Base-by-base conservation (phyloP, 2,113 vertebrate species). In the Myodes glareolus region DNA sequence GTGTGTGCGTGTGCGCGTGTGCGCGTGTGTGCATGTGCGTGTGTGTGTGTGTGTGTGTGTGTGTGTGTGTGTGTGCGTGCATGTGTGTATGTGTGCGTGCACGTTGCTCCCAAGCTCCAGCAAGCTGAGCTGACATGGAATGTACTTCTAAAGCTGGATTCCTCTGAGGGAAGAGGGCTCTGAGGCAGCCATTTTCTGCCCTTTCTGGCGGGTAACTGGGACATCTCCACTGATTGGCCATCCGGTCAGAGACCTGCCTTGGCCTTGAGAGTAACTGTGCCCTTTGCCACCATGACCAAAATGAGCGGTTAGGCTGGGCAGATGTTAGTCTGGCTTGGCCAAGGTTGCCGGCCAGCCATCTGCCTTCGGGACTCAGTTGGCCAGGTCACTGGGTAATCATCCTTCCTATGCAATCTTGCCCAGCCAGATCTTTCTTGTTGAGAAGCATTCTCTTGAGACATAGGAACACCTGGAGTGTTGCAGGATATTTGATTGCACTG, bases 201-300 rank as follows among this genome's bases (percentile, higher is more conserved):
- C 12, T 73, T 45, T 63, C 58, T 31, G 6, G 29, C n/a, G 76
- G 75, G 84, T 76, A 65, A 52, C 39, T 63, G 9, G 78, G 86
- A 9, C 81, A 73, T 55, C 63, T 16, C 76, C 52, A 75, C 47
- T 67, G 90, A 91, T 45, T 82, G 50, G 72, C 70, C 4, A 1
- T 27, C 88, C 65, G 72, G 42, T 75, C 87, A 93, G 58, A 92
- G 29, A 88, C 39, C 82, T 61, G 80, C 85, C 88, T 81, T 45
- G 65, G 65, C 31, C 84, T 77, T 13, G 1, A 33, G 36, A 50
- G 75, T 76, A 94, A 33, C 94, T 96, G 95, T 96, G 58, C 82
- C 89, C 95, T 97, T 96, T 91, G 81, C 86, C 91, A 91, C 85
- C 89, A 52, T 96, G 95, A 94, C 85, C 96, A 73, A 78, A 92